Base-by-base conservation (phyloP, 2,797 vertebrate genomes). In the Scolopax bukidnonensis region DNA sequence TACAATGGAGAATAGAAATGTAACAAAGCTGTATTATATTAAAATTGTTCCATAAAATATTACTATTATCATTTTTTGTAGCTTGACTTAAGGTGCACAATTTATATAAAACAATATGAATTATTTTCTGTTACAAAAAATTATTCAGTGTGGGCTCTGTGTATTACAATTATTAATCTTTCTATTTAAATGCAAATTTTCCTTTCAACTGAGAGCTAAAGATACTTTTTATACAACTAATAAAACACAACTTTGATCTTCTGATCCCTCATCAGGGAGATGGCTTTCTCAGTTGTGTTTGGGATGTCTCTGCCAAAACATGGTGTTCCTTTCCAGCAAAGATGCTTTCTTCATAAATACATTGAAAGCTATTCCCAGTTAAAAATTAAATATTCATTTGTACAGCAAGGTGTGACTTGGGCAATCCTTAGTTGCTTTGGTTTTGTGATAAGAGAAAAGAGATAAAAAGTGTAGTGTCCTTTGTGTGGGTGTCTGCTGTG, bases 141-240 rank as follows among this genome's bases (percentile, higher is more conserved):
- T 94, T 96, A 97, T 97, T 97, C 97, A 92, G 95, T 96, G 95
- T 96, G 89, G 93, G 95, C 85, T 97, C 95, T 96, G 51, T 94
- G 94, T 95, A 97, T 98, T 98, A 96, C 88, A 97, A 90, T 97
- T 97, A 97, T 98, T 98, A 98, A 97, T 98, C 98, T 98, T 98
- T 97, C 96, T 95, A 98, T 98, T 98, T 98, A 98, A 98, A 98
- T 98, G 98, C 96, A 98, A 98, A 98, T 98, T 97, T 96, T 98
- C 93, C 93, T 97, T 98, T 98, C 96, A 97, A 89, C 91, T 90
- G 86, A 95, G 94, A 97, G 93, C 95, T 97, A 96, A 98, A 97
- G 95, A 96, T 94, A 96, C 92, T 97, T 97, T 96, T 96, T 89
- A 89, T 93, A 95, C 41, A 94, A 96, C 97, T 97, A 97, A 97